Evolutionary conservation across 2,888 invertebrate species (phyloP).

Genomic region (Helobdella robusta): DNA sequence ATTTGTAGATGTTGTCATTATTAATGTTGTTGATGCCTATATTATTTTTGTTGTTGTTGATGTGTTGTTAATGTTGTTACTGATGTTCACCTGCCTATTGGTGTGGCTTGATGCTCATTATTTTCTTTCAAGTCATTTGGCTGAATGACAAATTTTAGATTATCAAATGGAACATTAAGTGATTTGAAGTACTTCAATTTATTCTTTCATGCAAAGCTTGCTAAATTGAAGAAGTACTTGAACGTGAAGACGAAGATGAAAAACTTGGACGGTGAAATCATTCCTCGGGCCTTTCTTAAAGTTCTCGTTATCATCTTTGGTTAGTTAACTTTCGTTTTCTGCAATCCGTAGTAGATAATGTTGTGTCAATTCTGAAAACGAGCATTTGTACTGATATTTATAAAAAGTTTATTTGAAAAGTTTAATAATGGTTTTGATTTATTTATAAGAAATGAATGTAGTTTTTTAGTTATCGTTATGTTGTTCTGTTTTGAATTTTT

Average conservation of each 20-base stretch:
- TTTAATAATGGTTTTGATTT: slow-evolving; percentile 53
- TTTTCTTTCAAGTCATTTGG: slow-evolving; percentile 4
- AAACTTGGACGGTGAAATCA: slow-evolving; percentile 65
- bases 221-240: slow-evolving; percentile 65
- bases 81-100: slow-evolving; percentile 33
- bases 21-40: too few relatives aligned
- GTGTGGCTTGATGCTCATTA: too few relatives aligned
- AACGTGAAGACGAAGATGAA: slow-evolving; percentile 59
- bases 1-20: neutral
- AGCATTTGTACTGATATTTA: too few relatives aligned
- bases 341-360: too few relatives aligned
- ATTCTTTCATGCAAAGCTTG: slow-evolving; percentile 53
- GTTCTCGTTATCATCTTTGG: slow-evolving; percentile 87
- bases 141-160: too few relatives aligned
- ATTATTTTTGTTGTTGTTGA: neutral
- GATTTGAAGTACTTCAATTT: neutral
- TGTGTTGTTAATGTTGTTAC: neutral
- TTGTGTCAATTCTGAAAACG: too few relatives aligned
- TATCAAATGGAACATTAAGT: slow-evolving; percentile 49
- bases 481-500: too few relatives aligned
- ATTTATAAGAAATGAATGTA: slow-evolving; percentile 2
- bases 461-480: too few relatives aligned
- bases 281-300: slow-evolving; percentile 80
- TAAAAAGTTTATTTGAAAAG: neutral
- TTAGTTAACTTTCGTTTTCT: too few relatives aligned